Evolutionary conservation across 2,797 vertebrate species (phyloP).

Genomic region (Anomalospiza imberbis): DNA sequence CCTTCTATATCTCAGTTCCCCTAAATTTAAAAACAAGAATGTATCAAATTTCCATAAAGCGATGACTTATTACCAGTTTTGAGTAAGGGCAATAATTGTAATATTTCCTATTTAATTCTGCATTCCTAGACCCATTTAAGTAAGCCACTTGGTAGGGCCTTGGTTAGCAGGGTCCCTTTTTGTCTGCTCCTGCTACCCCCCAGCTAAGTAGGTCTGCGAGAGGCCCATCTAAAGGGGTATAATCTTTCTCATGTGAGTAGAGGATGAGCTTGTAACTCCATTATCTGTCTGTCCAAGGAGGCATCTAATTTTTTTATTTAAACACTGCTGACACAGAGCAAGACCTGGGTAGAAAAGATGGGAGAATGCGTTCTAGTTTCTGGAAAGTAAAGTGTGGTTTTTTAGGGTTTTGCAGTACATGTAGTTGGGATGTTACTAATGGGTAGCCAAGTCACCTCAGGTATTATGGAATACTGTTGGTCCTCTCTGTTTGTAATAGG

Average conservation of each 20-base stretch:
- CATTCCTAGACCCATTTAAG: background rate
- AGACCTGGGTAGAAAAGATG: background rate
- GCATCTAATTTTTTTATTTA: slow-evolving; percentile 17
- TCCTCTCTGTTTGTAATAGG: background rate
- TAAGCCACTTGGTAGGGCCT: background rate
- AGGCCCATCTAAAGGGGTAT: background rate
- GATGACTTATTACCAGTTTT: background rate
- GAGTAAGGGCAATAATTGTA: background rate
- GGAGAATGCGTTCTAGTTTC: background rate
- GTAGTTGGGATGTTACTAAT: background rate
- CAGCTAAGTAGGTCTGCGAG: background rate
- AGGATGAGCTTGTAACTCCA: background rate
- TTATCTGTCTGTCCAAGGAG: background rate
- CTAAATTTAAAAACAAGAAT: background rate
- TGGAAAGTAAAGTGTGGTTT: background rate
- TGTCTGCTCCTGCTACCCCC: background rate
- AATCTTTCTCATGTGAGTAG: background rate
- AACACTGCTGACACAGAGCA: background rate
- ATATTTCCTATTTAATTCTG: background rate
- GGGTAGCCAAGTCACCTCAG: background rate
- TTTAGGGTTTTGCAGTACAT: background rate
- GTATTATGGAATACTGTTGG: background rate
- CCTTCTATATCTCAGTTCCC: background rate
- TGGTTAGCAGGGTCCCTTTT: background rate
- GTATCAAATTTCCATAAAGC: background rate